Evolutionary conservation across 2,797 vertebrate species (phyloP).

Genomic region (Eulemur albifrons): DNA sequence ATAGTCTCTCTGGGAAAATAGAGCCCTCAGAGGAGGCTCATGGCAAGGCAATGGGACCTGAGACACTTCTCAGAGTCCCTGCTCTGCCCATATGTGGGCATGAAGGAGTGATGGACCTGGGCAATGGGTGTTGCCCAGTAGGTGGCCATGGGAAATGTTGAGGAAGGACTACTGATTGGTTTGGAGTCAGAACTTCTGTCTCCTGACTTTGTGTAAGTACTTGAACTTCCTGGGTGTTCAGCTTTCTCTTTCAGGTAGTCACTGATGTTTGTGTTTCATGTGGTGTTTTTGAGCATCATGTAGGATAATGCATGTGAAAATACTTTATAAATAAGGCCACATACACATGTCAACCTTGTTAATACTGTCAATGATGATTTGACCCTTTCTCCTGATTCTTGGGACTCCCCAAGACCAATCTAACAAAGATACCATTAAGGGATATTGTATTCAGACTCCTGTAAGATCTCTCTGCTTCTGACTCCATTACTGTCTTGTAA

Average conservation of each 20-base stretch:
- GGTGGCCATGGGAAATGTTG: neutral
- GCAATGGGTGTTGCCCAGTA: neutral
- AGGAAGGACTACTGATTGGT: neutral
- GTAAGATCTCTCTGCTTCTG: neutral
- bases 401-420: neutral
- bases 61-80: neutral
- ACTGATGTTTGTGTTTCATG: neutral
- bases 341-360: neutral
- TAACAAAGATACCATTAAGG: neutral
- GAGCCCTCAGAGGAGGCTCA: neutral
- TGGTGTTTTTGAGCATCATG: neutral
- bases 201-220: neutral
- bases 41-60: neutral
- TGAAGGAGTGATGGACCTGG: neutral
- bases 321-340: neutral
- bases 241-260: neutral
- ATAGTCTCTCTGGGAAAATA: neutral
- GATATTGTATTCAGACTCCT: neutral
- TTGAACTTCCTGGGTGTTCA: neutral
- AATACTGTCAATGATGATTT: neutral
- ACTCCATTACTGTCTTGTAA: neutral
- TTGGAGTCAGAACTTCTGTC: neutral
- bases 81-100: neutral
- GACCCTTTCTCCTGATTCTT: neutral
- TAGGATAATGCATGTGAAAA: neutral